Evolutionary conservation across 1,140 invertebrate genomes (phyloP), one percentile per base, ranked within the genome.

Genomic region (Leptinotarsa undecemlineata): DNA sequence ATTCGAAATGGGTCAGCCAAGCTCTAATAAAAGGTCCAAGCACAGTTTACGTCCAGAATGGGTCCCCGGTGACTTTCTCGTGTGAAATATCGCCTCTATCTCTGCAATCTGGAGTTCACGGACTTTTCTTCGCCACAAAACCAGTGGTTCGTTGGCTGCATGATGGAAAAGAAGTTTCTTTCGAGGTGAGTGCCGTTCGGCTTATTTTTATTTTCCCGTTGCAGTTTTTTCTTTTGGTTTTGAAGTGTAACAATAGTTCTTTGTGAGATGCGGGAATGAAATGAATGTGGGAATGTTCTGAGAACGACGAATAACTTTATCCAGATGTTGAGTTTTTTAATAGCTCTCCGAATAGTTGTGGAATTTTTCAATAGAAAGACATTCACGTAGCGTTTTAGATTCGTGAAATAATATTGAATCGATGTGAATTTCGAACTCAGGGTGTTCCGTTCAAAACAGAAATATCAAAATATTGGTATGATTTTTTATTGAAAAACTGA

Each of bases 11-110:
- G 80, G 57, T 80, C 15, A 79, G 80, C 23, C 70, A 77, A 23
- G 82, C 83, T 19, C 74, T 74, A 48, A 85, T 85, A 70, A 80
- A 82, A 68, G 84, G 83, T 8, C 82, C 84, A 0, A 79, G 80
- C 14, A 83, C 84, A 71, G 77, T 82, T 63, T 81, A 81, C 72
- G 82, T 85, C 11, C 81, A 80, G 8, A 71, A 80, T 48, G 85
- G 85, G 11, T 82, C 84, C 23, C 80, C 81, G 8, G 77, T 84
- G 33, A 80, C 81, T 14, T 82, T 86, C 48, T 83, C 82, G 21
- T 86, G 85, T 75, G 82, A 84, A 77, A 81, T 86, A 72, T 78
- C 79, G 15, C 72, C 77, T 11, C 72, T 73, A 71, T 72, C 71
- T 60, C 75, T 66, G n/a, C 78, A 77, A 73, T 72, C 71, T 48